Evolutionary conservation across 2,888 invertebrate genomes (phyloP), one percentile per base, ranked within the genome.

Genomic region (Acrobasis repandana): DNA sequence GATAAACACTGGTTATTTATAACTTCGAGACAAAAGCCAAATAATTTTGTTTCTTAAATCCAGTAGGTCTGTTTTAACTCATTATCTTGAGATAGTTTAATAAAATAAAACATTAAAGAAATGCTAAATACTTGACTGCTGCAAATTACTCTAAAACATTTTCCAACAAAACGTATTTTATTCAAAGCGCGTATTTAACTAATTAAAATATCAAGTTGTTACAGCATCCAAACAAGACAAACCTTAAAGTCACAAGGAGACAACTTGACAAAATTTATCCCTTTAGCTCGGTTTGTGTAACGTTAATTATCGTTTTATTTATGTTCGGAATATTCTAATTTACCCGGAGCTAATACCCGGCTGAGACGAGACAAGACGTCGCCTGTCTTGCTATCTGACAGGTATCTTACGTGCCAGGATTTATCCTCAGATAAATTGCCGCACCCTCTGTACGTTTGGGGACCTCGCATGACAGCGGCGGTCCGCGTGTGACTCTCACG

Each of bases 281-380:
- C 79, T 81, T 79, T 76, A 79, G 73, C 80, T 79, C 74, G 79
- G 80, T 82, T 85, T 85, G 85, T 87, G 82, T 83, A 77, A 79
- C 82, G 83, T 83, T 85, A 85, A 86, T 87, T 87, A 83, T 82
- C 77, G 82, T 79, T 86, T 82, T 85, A 85, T 88, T 88, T 87
- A 86, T 82, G 84, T 85, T 83, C 72, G 77, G 79, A 85, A 86
- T 86, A 86, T 87, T 87, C 82, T 83, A 86, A 87, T 85, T 86
- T 82, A 81, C 80, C 76, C 76, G 69, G 69, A 79, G 83, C 80
- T 83, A 83, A 85, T 85, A 81, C 81, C 82, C 74, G 71, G 69
- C 72, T 70, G 71, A 77, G 82, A 81, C 77, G 80, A 82, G 79
- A 80, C 83, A 80, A 82, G 82, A 79, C 81, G 81, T 77, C 80